Percentiles rank a stretch among this genome's conserved stretches.
Conservation (phyloP, 2,113 vertebrate species). For the Ginglymostoma cirratum region DNA sequence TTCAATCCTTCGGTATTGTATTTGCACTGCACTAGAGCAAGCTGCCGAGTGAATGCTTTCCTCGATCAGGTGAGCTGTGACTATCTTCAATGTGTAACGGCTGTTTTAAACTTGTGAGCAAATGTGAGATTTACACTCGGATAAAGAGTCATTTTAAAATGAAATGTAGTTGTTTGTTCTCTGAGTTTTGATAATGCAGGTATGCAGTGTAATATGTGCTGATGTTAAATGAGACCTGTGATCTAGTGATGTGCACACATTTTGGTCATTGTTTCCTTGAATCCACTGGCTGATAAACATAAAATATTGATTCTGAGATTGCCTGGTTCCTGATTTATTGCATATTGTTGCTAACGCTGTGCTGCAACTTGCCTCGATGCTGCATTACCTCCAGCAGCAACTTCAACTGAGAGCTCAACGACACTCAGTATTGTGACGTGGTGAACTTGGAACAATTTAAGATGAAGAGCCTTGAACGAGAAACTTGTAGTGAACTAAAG, state of each 20-base stretch:
- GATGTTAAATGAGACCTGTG: conserved; percentile 29
- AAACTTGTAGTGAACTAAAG: not conserved
- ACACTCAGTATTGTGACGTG: not conserved
- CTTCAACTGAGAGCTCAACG: not conserved
- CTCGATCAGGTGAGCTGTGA: not conserved
- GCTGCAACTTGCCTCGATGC: not conserved
- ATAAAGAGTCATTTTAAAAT: conserved; percentile 11
- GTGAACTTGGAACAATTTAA: not conserved
- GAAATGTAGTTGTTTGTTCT: not conserved
- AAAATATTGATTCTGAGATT: conserved; percentile 26
- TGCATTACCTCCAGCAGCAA: not conserved
- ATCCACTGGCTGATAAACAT: conserved; percentile 17
- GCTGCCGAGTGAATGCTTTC: not conserved
- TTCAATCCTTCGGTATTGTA: not conserved
- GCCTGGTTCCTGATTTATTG: not conserved
- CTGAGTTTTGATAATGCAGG: conserved; percentile 25
- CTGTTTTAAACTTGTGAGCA: conserved; percentile 7
- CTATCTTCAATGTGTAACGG: not conserved
- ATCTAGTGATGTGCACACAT: not conserved
- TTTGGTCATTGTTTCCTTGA: conserved; percentile 7
- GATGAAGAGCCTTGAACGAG: not conserved
- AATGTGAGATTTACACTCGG: not conserved
- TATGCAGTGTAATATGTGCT: not conserved
- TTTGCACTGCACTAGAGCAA: not conserved
- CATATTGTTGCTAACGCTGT: not conserved